Percentiles rank a stretch among this genome's conserved stretches.
phyloP scores from a whole-genome alignment of 2,113 vertebrate species.

The Phrynosoma blainvillii region DNA sequence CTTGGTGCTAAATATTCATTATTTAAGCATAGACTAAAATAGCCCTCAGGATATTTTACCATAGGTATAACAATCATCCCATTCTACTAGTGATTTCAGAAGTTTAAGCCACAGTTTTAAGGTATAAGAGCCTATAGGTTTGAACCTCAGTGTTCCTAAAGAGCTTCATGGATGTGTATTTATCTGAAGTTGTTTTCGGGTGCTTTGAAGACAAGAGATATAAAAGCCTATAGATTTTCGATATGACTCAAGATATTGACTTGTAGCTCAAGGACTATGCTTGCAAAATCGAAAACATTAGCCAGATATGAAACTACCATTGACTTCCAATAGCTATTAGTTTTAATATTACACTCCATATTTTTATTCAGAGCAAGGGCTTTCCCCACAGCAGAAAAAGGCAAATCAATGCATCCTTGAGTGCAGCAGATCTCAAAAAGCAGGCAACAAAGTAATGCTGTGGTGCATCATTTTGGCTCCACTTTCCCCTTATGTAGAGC shows the following conservation, averaged over 20 bases:
- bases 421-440: neutral
- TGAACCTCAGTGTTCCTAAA: neutral
- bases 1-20: neutral
- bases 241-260: slow-evolving; percentile 21
- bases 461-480: neutral
- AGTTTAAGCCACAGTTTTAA: neutral
- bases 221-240: slow-evolving; percentile 36
- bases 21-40: neutral
- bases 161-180: neutral
- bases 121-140: neutral
- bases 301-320: neutral
- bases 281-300: neutral
- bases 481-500: neutral
- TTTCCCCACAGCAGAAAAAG: neutral
- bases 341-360: slow-evolving; percentile 10
- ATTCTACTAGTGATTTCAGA: neutral
- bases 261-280: neutral
- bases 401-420: neutral
- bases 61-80: neutral
- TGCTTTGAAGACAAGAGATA: slow-evolving; percentile 23
- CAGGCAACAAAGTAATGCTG: neutral
- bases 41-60: neutral
- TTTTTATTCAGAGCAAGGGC: slow-evolving; percentile 5
- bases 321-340: slow-evolving; percentile 9
- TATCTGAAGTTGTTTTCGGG: neutral